A percentile compares a stretch with the other conserved stretches of the same genome.
Conservation (phyloP, 1,140 invertebrate genomes). For the Heliothis subflexa region DNA sequence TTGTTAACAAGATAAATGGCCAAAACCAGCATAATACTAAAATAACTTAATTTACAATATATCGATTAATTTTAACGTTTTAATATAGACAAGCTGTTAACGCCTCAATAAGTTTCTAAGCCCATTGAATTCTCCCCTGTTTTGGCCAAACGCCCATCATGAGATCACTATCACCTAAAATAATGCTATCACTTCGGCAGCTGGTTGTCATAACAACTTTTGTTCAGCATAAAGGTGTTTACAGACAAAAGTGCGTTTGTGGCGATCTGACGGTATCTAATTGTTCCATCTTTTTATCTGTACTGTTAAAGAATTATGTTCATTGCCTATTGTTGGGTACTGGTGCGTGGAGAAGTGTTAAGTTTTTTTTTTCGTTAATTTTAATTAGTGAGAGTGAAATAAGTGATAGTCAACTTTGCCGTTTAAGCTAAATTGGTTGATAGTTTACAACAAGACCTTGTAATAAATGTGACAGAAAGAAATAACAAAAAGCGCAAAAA, state of each 20-base stretch:
- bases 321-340: constrained; percentile 13
- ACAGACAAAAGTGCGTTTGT: constrained; percentile 61
- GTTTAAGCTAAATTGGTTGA: no score
- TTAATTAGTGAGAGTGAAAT: no score
- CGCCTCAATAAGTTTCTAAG: background rate
- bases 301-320: constrained; percentile 43
- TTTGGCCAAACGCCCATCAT: constrained; percentile 14
- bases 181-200: constrained; percentile 53
- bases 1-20: no score
- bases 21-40: no score
- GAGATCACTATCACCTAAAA: constrained; percentile 61
- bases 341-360: constrained; percentile 5
- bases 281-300: constrained; percentile 75
- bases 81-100: constrained; percentile 3
- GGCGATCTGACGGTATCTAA: constrained; percentile 65
- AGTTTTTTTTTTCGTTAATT: no score
- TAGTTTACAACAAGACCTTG: no score
- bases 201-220: constrained; percentile 74
- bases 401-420: no score
- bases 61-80: background rate
- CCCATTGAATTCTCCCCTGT: background rate
- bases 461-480: no score
- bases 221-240: constrained; percentile 75
- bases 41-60: no score
- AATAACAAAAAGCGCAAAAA: no score